Percentiles rank a stretch among this genome's conserved stretches.
Conservation (phyloP, 2,797 vertebrate species). For the Triplophysa bombifrons region DNA sequence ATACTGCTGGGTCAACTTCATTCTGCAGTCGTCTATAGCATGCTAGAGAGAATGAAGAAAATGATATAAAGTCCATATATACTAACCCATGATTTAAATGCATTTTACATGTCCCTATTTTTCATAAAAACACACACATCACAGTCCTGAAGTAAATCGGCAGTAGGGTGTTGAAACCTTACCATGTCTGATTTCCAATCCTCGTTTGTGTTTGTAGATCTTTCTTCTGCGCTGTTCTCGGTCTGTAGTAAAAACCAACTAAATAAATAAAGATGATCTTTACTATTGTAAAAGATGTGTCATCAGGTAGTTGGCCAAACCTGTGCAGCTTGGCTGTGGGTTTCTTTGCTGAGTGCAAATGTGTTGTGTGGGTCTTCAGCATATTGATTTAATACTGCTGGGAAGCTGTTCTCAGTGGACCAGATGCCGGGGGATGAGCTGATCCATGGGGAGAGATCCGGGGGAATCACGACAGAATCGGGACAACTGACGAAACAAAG, state of each 20-base stretch:
- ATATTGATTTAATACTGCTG: background rate
- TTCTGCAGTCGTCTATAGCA: constrained; percentile 36
- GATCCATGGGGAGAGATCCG: background rate
- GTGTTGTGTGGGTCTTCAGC: constrained; percentile 15
- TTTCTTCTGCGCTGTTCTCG: constrained; percentile 42
- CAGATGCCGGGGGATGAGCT: background rate
- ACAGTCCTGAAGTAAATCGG: too few relatives aligned
- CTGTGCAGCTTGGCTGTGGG: constrained; percentile 24
- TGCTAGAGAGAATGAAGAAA: constrained; percentile 4
- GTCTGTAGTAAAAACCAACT: constrained; percentile 35
- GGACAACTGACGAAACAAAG: background rate
- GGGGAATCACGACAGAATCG: background rate
- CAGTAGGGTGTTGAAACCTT: background rate
- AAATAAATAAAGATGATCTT: background rate
- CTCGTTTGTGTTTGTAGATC: constrained; percentile 47
- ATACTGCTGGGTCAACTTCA: constrained; percentile 28
- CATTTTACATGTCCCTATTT: too few relatives aligned
- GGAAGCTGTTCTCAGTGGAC: constrained; percentile 1
- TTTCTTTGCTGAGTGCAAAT: background rate
- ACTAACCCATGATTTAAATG: too few relatives aligned
- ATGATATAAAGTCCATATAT: background rate
- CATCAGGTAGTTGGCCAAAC: background rate
- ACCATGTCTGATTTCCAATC: constrained; percentile 55
- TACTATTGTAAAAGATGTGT: background rate
- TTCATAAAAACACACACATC: too few relatives aligned